Evolutionary conservation across 2,888 invertebrate genomes (phyloP), one percentile per base, ranked within the genome.

Genomic region (Eilema griseolum): DNA sequence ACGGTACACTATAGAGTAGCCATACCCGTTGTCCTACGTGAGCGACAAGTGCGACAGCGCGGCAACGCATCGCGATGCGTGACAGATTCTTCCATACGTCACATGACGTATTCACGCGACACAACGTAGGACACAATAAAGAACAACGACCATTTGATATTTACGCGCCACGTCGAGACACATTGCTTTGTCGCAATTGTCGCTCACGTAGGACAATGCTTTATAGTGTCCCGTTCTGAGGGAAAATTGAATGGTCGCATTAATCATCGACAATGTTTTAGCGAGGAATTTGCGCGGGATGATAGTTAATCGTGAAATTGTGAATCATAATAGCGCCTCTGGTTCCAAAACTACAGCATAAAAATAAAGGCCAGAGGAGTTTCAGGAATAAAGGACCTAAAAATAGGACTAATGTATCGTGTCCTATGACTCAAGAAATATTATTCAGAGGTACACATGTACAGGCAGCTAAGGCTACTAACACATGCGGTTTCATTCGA

Each of bases 251-350:
- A n/a, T 62, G 20, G 62, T 37, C n/a, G 33, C 10, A 23, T 12
- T 33, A 37, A 24, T 37, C 62, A 37, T 37, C 24, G 37, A 23
- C 33, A 24, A 62, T 20, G 33, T 14, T 24, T 59, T 26, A 0
- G 23, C 1, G 23, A 62, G 37, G 62, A 37, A 62, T 62, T 62
- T 62, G 62, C 62, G 68, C 64, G 69, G 69, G 64, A 63, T 59
- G 63, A 60, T 62, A n/a, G 57, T 67, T 59, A 23, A 33, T n/a
- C 61, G 10, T 66, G 60, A 67, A 59, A 62, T 70, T 59, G 73
- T 66, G 65, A 59, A 70, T 69, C 61, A 57, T 69, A 66, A 61
- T 41, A 16, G 37, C 31, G 37, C 16, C 37, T 62, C 62, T 62
- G 52, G 14, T 52, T 23, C n/a, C 28, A 64, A 52, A 64, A 52